These are phyloP conservation scores for Melitaea athalia DNA, from an alignment of 2,888 invertebrate species.

Conservation along the genomic window DNA sequence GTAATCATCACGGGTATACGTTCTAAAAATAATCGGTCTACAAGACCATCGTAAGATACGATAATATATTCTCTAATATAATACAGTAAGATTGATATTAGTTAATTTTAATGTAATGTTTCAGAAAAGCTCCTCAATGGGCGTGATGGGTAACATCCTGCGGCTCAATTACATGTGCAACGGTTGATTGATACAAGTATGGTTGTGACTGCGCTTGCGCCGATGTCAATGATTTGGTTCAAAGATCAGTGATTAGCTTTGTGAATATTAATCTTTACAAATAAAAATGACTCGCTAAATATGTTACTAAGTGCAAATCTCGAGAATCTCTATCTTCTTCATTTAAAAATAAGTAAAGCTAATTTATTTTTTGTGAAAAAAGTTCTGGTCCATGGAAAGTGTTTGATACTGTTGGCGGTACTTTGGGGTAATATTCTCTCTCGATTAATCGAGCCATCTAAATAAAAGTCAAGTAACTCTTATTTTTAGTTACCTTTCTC, in stretches of 20 bases:
- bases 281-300: no score
- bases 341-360: no score
- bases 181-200: conserved; percentile 63
- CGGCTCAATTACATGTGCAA: conserved; percentile 71
- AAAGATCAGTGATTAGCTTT: conserved; percentile 11
- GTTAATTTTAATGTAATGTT: conserved; percentile 21
- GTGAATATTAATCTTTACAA: background rate
- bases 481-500: no score
- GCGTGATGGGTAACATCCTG: conserved; percentile 75
- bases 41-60: background rate
- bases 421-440: no score
- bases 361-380: no score
- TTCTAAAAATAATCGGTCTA: conserved; percentile 26
- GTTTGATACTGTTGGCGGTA: no score
- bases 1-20: conserved; percentile 11
- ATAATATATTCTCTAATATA: conserved; percentile 19
- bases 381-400: no score
- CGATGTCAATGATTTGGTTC: conserved; percentile 29
- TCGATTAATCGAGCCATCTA: no score
- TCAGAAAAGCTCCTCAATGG: conserved; percentile 53
- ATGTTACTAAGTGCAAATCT: no score
- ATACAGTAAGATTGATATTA: conserved; percentile 32
- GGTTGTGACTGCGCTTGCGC: conserved; percentile 38
- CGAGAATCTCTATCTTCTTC: no score
- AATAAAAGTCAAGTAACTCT: no score